A percentile compares a stretch with the other conserved stretches of the same genome.
These are phyloP conservation scores for Trichonephila inaurata DNA, from an alignment of 1,140 invertebrate species.

Conservation along the genomic window DNA sequence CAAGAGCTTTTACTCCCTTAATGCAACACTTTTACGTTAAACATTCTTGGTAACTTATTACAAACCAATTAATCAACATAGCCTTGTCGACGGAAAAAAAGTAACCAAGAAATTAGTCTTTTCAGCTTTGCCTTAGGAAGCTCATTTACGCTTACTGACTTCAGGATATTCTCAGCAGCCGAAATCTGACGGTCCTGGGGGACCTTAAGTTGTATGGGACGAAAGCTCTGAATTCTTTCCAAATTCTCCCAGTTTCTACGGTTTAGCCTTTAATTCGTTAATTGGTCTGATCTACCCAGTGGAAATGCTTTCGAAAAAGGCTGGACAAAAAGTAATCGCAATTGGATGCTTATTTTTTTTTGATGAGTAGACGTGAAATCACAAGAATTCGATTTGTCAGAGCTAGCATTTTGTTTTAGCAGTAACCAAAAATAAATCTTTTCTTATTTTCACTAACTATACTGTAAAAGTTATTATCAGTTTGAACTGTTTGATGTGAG, in stretches of 20 bases:
- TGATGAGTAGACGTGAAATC: background rate
- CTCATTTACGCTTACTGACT: background rate
- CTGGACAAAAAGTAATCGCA: background rate
- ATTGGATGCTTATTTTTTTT: background rate
- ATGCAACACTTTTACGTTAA: background rate
- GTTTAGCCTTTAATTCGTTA: slow-evolving; percentile 10
- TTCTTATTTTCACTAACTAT: too few relatives aligned
- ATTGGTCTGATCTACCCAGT: slow-evolving; percentile 1
- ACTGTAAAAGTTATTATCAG: too few relatives aligned
- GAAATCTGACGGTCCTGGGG: slow-evolving; percentile 3
- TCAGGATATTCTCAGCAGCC: background rate
- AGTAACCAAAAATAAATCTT: too few relatives aligned
- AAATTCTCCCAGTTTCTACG: background rate
- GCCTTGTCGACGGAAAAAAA: background rate
- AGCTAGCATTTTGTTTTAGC: background rate
- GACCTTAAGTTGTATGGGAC: background rate
- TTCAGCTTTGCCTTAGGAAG: background rate
- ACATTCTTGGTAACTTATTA: background rate
- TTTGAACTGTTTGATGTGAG: too few relatives aligned
- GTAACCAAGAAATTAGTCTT: background rate
- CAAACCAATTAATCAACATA: background rate
- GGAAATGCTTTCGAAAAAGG: background rate
- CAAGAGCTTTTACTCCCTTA: background rate
- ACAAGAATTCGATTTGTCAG: background rate
- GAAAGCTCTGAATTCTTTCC: background rate